phyloP scores from a whole-genome alignment of 2,797 vertebrate species.

The Anguilla anguilla region DNA sequence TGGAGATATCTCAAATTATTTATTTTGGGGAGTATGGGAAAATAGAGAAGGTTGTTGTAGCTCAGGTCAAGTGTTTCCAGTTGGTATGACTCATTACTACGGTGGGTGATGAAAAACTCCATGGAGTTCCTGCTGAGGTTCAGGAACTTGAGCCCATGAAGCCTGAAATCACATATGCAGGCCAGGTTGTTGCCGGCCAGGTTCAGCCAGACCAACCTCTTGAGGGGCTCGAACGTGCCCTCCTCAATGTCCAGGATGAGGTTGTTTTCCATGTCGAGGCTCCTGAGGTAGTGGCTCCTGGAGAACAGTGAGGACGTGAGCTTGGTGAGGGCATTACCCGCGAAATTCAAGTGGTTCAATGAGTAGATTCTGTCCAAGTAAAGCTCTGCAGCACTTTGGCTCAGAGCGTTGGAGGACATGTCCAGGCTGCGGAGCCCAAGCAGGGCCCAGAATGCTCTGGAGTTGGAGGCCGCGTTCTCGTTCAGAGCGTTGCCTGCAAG shows the following conservation, averaged over 20 bases:
- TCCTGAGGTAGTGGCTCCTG: constrained; percentile 56
- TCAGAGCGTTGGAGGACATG: constrained; percentile 73
- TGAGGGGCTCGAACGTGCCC: constrained; percentile 71
- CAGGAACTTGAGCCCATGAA: constrained; percentile 71
- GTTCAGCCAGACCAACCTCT: constrained; percentile 65
- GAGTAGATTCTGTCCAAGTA: constrained; percentile 70
- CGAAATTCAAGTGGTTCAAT: constrained; percentile 71
- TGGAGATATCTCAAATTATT: constrained; percentile 68
- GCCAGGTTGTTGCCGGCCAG: constrained; percentile 75
- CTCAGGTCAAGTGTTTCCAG: constrained; percentile 77
- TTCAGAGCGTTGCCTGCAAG: constrained; percentile 72
- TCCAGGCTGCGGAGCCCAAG: constrained; percentile 68
- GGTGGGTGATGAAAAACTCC: constrained; percentile 68
- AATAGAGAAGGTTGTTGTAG: constrained; percentile 74
- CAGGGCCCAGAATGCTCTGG: constrained; percentile 64
- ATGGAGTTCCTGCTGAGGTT: constrained; percentile 77
- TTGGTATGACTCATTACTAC: constrained; percentile 55
- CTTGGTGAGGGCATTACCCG: constrained; percentile 65
- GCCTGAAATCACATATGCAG: constrained; percentile 75
- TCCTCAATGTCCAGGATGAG: constrained; percentile 71
- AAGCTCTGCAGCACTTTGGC: constrained; percentile 62
- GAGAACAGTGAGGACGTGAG: constrained; percentile 68
- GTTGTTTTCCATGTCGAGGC: constrained; percentile 72
- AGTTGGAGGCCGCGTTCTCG: constrained; percentile 64
- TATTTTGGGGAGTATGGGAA: constrained; percentile 71